These are phyloP conservation scores for Diaphora mendica DNA, from an alignment of 2,888 invertebrate species.

Conservation along the genomic window DNA sequence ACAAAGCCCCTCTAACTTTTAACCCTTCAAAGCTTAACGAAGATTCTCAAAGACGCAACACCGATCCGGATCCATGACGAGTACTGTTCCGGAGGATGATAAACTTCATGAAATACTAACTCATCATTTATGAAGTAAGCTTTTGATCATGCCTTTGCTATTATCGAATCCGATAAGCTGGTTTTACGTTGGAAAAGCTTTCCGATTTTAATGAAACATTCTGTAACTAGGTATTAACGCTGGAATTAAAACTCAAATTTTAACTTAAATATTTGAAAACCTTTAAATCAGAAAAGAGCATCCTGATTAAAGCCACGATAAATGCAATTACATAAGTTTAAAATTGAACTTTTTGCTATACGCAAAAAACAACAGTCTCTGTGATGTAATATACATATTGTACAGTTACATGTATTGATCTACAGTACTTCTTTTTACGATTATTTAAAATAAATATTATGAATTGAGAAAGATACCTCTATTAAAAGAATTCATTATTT, in stretches of 20 bases:
- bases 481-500: too few species aligned
- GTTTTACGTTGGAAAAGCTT: conserved; percentile 42
- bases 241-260: neutral
- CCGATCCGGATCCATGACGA: conserved; percentile 29
- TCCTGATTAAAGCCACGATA: neutral
- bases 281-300: neutral
- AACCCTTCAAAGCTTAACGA: conserved; percentile 19
- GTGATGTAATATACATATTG: too few species aligned
- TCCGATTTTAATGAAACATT: conserved; percentile 42
- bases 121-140: conserved; percentile 60
- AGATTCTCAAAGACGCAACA: conserved; percentile 18
- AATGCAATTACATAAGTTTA: too few species aligned
- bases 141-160: conserved; percentile 46
- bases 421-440: too few species aligned
- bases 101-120: conserved; percentile 59
- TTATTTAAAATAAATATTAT: too few species aligned
- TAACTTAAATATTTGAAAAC: neutral
- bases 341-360: too few species aligned
- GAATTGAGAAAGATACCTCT: too few species aligned
- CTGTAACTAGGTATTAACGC: neutral
- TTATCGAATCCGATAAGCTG: conserved; percentile 48
- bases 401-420: too few species aligned
- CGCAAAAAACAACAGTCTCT: too few species aligned
- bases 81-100: conserved; percentile 43
- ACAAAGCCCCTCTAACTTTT: conserved; percentile 6